Conservation (phyloP, 2,113 vertebrate species). For the Tragelaphus strepsiceros region DNA sequence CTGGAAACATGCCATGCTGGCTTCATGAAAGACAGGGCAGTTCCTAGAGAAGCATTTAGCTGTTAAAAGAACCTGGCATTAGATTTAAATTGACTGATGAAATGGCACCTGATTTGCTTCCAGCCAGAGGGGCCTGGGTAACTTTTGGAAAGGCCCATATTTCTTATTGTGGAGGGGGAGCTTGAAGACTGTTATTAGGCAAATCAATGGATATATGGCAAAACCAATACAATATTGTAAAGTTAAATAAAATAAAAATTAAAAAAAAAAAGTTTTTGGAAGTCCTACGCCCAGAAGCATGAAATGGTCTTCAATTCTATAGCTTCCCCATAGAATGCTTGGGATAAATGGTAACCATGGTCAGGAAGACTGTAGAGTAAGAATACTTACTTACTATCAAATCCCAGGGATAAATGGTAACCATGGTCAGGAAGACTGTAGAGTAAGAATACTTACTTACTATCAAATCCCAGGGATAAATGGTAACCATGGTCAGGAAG, state of each 20-base stretch:
- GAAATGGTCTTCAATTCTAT: background rate
- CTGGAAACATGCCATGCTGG: background rate
- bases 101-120: background rate
- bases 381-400: background rate
- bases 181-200: background rate
- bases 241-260: too few species aligned
- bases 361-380: background rate
- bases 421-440: background rate
- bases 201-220: background rate
- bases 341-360: background rate
- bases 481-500: background rate
- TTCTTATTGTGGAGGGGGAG: background rate
- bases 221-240: too few species aligned
- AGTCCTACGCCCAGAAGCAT: background rate
- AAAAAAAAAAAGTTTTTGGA: background rate
- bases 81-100: slow-evolving; percentile 49
- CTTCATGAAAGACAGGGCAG: background rate
- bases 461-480: background rate
- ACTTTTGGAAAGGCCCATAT: background rate
- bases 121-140: background rate
- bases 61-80: slow-evolving; percentile 14
- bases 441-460: background rate
- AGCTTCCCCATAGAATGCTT: background rate
- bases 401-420: background rate
- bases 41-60: slow-evolving; percentile 39